These are phyloP conservation scores for Eristalis tenax DNA, from an alignment of 2,888 invertebrate species.

Conservation along the genomic window DNA sequence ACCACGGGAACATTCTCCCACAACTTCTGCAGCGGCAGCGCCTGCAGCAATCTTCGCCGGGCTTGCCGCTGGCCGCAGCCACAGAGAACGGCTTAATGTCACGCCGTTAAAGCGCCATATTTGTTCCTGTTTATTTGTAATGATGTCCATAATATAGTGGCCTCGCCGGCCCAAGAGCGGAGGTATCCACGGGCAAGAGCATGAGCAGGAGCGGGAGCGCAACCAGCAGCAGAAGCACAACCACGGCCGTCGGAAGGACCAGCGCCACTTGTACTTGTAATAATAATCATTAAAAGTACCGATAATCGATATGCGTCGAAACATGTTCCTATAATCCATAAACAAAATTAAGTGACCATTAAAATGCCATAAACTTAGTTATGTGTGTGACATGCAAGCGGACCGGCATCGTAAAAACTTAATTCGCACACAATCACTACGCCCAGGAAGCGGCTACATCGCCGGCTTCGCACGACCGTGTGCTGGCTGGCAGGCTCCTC, in stretches of 20 bases:
- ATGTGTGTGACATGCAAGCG: constrained; percentile 73
- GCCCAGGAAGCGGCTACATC: constrained; percentile 20
- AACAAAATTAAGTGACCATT: constrained; percentile 82
- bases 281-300: constrained; percentile 76
- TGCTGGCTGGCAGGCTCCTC: constrained; percentile 16
- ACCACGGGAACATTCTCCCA: background rate
- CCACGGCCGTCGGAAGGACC: constrained; percentile 46
- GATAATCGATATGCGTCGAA: constrained; percentile 77
- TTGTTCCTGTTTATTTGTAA: constrained; percentile 56
- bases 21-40: background rate
- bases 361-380: constrained; percentile 81
- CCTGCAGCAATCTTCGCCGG: background rate
- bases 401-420: constrained; percentile 73
- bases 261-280: constrained; percentile 59
- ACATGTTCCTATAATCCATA: constrained; percentile 80
- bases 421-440: constrained; percentile 72
- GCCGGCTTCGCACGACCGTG: constrained; percentile 28
- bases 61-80: background rate
- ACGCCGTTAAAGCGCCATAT: constrained; percentile 33
- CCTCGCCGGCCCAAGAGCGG: constrained; percentile 70
- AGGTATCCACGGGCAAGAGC: constrained; percentile 56
- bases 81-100: background rate
- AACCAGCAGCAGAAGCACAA: background rate
- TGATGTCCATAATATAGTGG: constrained; percentile 66
- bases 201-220: too few relatives aligned